Evolutionary conservation across 2,797 vertebrate genomes (phyloP).

Genomic region (Muscicapa comitata): DNA sequence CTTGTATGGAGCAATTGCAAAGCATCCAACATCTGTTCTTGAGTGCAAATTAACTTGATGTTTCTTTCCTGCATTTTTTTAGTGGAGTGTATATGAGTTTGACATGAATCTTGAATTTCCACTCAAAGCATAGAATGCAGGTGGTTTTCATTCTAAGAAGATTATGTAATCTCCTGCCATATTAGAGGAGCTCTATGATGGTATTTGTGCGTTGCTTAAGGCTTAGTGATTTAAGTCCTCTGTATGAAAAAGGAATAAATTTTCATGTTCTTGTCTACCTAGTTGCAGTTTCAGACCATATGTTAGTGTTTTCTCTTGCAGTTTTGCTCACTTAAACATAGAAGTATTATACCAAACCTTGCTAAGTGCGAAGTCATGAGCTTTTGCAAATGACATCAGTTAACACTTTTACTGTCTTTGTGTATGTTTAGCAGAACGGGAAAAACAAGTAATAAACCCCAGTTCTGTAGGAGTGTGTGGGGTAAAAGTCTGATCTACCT

Average conservation of each 20-base stretch:
- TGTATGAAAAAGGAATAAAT: background rate
- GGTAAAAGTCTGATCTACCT: background rate
- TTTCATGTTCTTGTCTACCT: background rate
- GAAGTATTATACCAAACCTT: background rate
- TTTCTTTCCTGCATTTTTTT: background rate
- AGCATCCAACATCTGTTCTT: background rate
- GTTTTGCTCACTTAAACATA: background rate
- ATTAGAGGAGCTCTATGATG: background rate
- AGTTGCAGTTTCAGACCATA: background rate
- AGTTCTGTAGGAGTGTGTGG: background rate
- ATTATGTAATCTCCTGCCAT: background rate
- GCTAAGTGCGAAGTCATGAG: background rate
- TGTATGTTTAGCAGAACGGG: background rate
- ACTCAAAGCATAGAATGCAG: background rate
- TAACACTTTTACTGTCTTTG: background rate
- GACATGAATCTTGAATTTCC: background rate
- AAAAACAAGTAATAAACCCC: background rate
- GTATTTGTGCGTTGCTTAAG: background rate
- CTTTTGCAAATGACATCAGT: background rate
- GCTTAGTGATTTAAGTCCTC: background rate
- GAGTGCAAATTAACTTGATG: background rate
- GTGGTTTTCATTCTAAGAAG: background rate
- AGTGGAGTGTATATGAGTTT: background rate
- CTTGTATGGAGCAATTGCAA: background rate
- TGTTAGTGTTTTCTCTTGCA: background rate